phyloP scores from a whole-genome alignment of 2,888 invertebrate genomes.

The Cephonodes hylas region DNA sequence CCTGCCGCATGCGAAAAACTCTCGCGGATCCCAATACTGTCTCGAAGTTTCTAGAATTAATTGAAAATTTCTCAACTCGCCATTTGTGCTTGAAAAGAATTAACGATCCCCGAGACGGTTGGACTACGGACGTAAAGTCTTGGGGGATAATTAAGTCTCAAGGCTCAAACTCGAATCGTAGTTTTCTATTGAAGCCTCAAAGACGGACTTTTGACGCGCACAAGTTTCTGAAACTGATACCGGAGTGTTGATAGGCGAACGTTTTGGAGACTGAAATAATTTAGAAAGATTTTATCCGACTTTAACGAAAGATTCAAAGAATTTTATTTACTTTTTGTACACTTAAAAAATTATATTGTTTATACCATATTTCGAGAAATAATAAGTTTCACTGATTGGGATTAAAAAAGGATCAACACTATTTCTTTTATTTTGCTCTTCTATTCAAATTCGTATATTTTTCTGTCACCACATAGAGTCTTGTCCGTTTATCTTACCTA shows the following conservation, averaged over 20 bases:
- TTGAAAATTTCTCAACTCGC: conserved; percentile 44
- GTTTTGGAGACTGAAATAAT: neutral
- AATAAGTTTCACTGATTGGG: no score
- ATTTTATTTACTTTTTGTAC: no score
- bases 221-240: neutral
- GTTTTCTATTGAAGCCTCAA: neutral
- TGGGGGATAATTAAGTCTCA: neutral
- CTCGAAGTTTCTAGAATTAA: conserved; percentile 33
- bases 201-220: neutral
- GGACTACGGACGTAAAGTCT: neutral
- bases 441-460: no score
- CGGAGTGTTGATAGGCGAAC: neutral
- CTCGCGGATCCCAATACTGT: neutral
- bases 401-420: no score
- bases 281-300: neutral
- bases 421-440: no score
- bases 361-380: no score
- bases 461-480: no score
- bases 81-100: conserved; percentile 47
- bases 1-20: neutral
- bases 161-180: neutral
- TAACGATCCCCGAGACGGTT: conserved; percentile 45
- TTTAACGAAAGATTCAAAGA: no score
- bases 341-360: no score
- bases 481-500: no score